Evolutionary conservation across 2,113 vertebrate species (phyloP).

Genomic region (Melanerpes aurifrons): DNA sequence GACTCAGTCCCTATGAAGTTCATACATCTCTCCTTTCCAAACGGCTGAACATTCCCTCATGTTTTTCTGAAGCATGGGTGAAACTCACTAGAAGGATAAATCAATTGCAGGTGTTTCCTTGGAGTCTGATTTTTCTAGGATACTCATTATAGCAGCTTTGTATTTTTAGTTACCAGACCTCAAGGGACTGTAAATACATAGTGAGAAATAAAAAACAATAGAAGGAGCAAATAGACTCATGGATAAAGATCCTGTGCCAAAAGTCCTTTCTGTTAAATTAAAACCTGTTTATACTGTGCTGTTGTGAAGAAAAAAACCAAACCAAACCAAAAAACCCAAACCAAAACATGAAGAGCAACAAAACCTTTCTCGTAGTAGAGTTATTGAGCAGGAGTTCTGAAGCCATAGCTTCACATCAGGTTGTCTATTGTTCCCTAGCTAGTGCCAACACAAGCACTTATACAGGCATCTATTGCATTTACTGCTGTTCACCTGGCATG

Average conservation of each 20-base stretch:
- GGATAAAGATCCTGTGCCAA: neutral
- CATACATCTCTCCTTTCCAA: neutral
- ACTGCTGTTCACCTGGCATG: neutral
- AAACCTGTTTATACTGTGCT: neutral
- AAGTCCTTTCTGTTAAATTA: neutral
- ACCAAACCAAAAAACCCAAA: neutral
- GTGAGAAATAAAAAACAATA: neutral
- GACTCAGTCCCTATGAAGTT: neutral
- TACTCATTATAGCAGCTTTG: neutral
- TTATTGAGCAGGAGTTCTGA: neutral
- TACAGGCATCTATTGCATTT: neutral
- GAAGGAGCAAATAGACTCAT: neutral
- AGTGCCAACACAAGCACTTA: neutral
- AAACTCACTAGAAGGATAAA: neutral
- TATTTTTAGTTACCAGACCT: neutral
- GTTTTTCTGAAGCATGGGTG: neutral
- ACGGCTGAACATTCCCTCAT: neutral
- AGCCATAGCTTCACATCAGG: neutral
- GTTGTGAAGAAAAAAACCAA: neutral
- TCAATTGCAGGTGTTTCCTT: neutral
- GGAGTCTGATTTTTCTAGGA: conserved; percentile 8
- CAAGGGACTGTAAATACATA: neutral
- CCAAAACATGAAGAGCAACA: neutral
- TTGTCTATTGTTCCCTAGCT: neutral
- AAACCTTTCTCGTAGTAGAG: neutral